Evolutionary conservation across 2,113 vertebrate species (phyloP), one percentile per base, ranked within the genome.

Genomic region (Oryzias curvinotus): DNA sequence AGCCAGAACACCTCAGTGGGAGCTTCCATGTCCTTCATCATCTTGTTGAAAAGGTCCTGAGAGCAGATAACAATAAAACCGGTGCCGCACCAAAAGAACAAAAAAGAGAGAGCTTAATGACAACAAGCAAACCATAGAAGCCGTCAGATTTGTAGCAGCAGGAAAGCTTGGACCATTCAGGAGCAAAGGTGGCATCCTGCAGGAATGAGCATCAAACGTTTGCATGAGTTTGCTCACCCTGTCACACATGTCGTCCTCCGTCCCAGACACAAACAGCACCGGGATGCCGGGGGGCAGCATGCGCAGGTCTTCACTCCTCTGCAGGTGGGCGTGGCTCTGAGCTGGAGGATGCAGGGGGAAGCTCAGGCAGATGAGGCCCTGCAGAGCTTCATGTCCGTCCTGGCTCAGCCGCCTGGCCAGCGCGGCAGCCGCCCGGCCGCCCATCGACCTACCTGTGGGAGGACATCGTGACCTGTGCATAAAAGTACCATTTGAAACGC

Each of bases 241-340:
- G 63, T 95, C 90, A 91, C 95, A 98, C 95, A 98, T 96, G 72
- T 93, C 91, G 82, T 98, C 95, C 72, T 90, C 87, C 21, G 95
- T 94, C 65, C 96, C 97, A 0, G 95, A 98, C 59, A 98, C 88
- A 86, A 97, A 97, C 28, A 98, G 88, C 26, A 96, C 93, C 0
- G 94, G 91, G 43, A 90, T 83, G 59, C 85, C 86, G 15, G 77
- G 48, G 7, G 81, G 85, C 62, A 96, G 74, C 17, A 73, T 85
- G 54, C 90, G 82, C 45, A 98, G 92, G 85, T 94, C 94, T 87
- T 93, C 91, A 62, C 94, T 94, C 50, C 95, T 89, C 56, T 97
- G 91, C 51, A 75, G 91, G 66, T 91, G 87, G 42, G 83, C 69
- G 48, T 89, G 88, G 16, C 87, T 93, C 82, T 94, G 91, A 61